Percentiles rank a stretch among this genome's conserved stretches.
These are phyloP conservation scores for Allophyes oxyacanthae DNA, from an alignment of 2,888 invertebrate genomes.

Conservation along the genomic window DNA sequence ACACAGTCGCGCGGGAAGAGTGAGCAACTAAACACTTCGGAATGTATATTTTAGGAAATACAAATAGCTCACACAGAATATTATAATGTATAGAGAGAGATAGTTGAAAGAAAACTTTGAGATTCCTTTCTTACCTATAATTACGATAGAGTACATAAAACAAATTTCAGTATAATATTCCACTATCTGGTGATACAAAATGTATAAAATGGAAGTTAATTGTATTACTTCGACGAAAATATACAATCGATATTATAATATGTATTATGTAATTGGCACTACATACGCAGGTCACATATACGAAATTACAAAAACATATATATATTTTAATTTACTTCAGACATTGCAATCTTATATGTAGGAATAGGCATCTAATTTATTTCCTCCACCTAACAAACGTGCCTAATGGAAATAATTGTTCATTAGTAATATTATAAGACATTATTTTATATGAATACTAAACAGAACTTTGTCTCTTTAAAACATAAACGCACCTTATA, in stretches of 20 bases:
- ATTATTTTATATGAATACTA: conserved; percentile 35
- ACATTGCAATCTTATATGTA: conserved; percentile 58
- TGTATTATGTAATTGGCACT: conserved; percentile 78
- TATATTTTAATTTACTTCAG: conserved; percentile 54
- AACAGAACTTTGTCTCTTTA: conserved; percentile 29
- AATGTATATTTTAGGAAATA: conserved; percentile 78
- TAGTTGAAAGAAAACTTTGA: conserved; percentile 64
- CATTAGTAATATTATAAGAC: conserved; percentile 46
- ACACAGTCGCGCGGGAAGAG: conserved; percentile 64
- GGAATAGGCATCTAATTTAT: conserved; percentile 63
- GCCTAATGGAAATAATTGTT: conserved; percentile 56
- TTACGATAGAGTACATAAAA: conserved; percentile 53
- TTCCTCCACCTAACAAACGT: conserved; percentile 55
- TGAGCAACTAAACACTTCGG: conserved; percentile 81
- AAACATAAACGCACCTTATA: conserved; percentile 53
- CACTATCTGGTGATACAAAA: conserved; percentile 64
- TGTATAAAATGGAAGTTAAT: conserved; percentile 62
- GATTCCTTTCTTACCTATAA: conserved; percentile 68
- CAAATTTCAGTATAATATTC: conserved; percentile 52
- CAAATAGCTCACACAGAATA: conserved; percentile 57
- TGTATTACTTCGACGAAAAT: conserved; percentile 58
- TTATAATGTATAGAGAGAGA: conserved; percentile 44
- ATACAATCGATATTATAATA: conserved; percentile 68
- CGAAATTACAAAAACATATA: conserved; percentile 78
- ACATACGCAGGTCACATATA: conserved; percentile 84